Percentiles rank a stretch among this genome's conserved stretches.
Conservation (phyloP, 2,113 vertebrate genomes). For the Scolopax mira region DNA sequence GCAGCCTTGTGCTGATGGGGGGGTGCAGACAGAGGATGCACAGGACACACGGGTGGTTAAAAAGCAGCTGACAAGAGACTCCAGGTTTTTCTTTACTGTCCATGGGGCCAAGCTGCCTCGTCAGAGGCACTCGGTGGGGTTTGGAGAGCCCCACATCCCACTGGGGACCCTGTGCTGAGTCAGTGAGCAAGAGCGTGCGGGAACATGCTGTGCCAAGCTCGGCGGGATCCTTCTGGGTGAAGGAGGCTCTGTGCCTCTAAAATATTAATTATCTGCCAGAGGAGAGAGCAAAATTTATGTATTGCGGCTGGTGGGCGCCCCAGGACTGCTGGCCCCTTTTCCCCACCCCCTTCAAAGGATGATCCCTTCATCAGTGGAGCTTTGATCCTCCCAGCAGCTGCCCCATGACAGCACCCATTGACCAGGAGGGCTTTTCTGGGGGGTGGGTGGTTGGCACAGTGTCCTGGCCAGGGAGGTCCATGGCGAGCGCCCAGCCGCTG, state of each 20-base stretch:
- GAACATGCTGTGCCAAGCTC: neutral
- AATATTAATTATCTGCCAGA: constrained; percentile 16
- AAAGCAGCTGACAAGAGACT: neutral
- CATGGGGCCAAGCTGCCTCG: fast-evolving
- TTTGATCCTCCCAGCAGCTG: neutral
- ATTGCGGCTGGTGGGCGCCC: neutral
- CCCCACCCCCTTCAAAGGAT: neutral
- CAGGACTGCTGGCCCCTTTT: neutral
- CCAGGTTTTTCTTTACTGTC: neutral
- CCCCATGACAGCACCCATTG: fast-evolving
- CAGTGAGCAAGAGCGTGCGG: neutral
- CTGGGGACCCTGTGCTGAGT: neutral
- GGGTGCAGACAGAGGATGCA: neutral
- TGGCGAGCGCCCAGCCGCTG: fast-evolving
- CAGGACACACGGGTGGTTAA: neutral
- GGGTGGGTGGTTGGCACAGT: neutral
- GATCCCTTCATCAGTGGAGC: neutral
- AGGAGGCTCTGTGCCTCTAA: neutral
- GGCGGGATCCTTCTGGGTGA: neutral
- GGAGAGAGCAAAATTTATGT: neutral
- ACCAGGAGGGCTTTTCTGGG: neutral
- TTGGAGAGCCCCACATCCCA: neutral
- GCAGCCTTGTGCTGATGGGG: neutral
- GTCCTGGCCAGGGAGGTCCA: neutral
- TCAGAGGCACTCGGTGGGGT: fast-evolving